A percentile compares a stretch with the other conserved stretches of the same genome.
phyloP scores from a whole-genome alignment of 2,113 vertebrate genomes.

The Clarias magur region DNA sequence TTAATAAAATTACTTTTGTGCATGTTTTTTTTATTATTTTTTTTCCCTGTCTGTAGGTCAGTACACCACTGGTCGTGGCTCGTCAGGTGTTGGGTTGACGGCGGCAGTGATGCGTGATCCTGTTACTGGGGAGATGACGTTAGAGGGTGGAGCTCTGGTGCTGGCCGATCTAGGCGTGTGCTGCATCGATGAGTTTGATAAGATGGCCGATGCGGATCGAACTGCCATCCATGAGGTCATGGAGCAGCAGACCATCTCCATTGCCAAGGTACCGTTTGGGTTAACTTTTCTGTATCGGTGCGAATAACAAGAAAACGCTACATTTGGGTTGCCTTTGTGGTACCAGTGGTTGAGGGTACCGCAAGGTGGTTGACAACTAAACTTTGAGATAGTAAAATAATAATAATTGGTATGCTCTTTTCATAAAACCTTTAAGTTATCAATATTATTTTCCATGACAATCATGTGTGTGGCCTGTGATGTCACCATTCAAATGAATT shows the following conservation, averaged over 20 bases:
- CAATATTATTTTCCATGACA: not conserved
- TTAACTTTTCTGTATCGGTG: no score
- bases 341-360: not conserved
- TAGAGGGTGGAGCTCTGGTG: constrained; percentile 88
- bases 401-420: no score
- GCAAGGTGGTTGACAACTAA: no score
- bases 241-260: constrained; percentile 94
- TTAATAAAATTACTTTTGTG: not conserved
- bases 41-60: constrained; percentile 73
- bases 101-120: constrained; percentile 88
- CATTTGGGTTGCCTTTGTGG: not conserved
- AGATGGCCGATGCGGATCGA: constrained; percentile 88
- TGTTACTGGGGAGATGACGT: constrained; percentile 82
- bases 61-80: constrained; percentile 90
- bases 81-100: constrained; percentile 87
- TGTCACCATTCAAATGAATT: not conserved
- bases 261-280: constrained; percentile 79
- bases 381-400: no score
- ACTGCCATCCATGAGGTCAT: constrained; percentile 93
- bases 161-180: constrained; percentile 88
- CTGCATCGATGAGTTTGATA: constrained; percentile 95
- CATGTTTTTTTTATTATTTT: no score
- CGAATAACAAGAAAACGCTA: not conserved
- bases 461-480: not conserved
- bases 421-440: no score